Evolutionary conservation across 2,113 vertebrate species (phyloP).

Genomic region (Brachyhypopomus gauderio): DNA sequence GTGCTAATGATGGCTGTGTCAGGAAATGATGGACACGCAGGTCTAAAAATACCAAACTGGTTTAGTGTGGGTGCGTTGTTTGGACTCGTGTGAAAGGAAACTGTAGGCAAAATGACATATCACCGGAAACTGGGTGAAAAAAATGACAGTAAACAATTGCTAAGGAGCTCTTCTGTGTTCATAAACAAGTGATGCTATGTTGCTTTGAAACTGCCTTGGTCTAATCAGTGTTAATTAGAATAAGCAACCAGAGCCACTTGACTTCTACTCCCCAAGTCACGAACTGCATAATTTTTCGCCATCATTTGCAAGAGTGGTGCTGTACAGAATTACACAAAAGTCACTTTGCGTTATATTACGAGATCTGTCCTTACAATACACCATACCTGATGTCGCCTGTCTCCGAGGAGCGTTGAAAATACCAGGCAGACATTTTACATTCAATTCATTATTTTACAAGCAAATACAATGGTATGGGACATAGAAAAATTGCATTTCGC

Average conservation of each 20-base stretch:
- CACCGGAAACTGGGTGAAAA: background rate
- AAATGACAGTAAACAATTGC: slow-evolving; percentile 26
- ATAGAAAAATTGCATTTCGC: slow-evolving; percentile 25
- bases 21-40: slow-evolving; percentile 38
- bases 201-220: slow-evolving; percentile 7
- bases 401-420: slow-evolving; percentile 23
- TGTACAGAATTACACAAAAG: slow-evolving; percentile 6
- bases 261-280: slow-evolving; percentile 29
- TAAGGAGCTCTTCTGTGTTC: slow-evolving; percentile 22
- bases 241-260: slow-evolving; percentile 21
- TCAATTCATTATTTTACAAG: slow-evolving; percentile 52
- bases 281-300: background rate
- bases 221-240: slow-evolving; percentile 30
- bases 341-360: slow-evolving; percentile 3
- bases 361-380: slow-evolving; percentile 11
- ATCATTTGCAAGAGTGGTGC: background rate
- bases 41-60: slow-evolving; percentile 46
- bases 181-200: slow-evolving; percentile 20
- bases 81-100: slow-evolving; percentile 19
- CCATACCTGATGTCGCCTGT: slow-evolving; percentile 7
- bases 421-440: slow-evolving; percentile 45
- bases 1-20: slow-evolving; percentile 48
- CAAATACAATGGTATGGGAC: slow-evolving; percentile 39
- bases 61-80: slow-evolving; percentile 39
- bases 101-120: slow-evolving; percentile 1